phyloP scores from a whole-genome alignment of 2,888 invertebrate species.

The Bombylius major region DNA sequence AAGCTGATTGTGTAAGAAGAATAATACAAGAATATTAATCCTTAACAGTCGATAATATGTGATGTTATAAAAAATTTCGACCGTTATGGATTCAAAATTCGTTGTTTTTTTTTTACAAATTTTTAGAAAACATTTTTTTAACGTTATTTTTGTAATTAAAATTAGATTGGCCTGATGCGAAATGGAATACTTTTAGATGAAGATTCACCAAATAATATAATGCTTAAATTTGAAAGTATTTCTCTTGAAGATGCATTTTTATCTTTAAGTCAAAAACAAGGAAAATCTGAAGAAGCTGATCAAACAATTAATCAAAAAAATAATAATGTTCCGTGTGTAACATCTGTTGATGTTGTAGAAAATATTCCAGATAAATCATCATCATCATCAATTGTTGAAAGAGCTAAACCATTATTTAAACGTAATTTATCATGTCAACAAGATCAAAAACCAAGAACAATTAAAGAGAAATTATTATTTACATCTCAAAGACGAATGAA shows the following conservation, averaged over 20 bases:
- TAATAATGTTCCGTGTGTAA: neutral
- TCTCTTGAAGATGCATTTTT: conserved; percentile 82
- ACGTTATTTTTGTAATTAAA: neutral
- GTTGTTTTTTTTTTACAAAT: no score
- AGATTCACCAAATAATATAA: conserved; percentile 60
- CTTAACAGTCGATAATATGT: no score
- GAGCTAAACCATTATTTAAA: neutral
- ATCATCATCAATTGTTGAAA: neutral
- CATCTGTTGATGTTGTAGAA: conserved; percentile 19
- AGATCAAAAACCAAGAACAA: neutral
- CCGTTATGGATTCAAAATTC: no score
- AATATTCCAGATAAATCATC: conserved; percentile 17
- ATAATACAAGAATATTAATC: no score
- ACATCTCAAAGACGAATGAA: conserved; percentile 40
- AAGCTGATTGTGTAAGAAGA: conserved; percentile 57
- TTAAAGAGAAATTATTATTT: conserved; percentile 25
- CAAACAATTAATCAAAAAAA: neutral
- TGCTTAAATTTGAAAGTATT: conserved; percentile 53
- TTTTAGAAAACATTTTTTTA: no score
- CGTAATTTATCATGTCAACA: neutral
- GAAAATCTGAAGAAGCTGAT: conserved; percentile 27
- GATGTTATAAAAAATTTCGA: no score
- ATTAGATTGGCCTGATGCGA: conserved; percentile 79
- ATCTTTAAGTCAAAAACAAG: conserved; percentile 51
- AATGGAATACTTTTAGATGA: conserved; percentile 77